Percentiles rank a stretch among this genome's conserved stretches.
phyloP scores from a whole-genome alignment of 2,797 vertebrate species.

The Labeo calbasu region DNA sequence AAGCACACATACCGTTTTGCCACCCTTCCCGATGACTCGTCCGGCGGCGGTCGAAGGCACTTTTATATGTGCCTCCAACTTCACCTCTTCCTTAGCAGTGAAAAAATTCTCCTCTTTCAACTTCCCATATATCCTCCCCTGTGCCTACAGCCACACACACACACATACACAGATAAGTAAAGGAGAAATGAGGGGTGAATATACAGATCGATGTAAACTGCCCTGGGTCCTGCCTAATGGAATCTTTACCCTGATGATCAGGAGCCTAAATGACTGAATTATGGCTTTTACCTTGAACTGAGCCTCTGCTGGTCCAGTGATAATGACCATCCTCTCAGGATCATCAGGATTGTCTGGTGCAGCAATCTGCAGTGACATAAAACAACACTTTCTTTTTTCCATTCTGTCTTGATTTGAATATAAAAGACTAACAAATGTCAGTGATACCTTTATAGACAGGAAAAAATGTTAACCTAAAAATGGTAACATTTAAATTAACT shows the following conservation, averaged over 20 bases:
- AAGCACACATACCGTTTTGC: slow-evolving; percentile 86
- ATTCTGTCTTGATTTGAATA: background rate
- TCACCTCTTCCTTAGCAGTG: slow-evolving; percentile 93
- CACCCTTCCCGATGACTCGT: slow-evolving; percentile 94
- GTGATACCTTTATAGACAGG: background rate
- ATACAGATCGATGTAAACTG: background rate
- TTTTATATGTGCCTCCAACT: slow-evolving; percentile 95
- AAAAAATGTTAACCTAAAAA: background rate
- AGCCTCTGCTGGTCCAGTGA: slow-evolving; percentile 92
- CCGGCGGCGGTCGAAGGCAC: slow-evolving; percentile 93
- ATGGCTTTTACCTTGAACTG: slow-evolving; percentile 90
- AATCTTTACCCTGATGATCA: background rate
- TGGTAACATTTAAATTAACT: background rate
- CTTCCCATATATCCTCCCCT: slow-evolving; percentile 95
- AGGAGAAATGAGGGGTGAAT: background rate
- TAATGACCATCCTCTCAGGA: slow-evolving; percentile 92
- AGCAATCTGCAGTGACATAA: slow-evolving; percentile 79
- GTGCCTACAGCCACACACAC: slow-evolving; percentile 78
- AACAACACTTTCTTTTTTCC: background rate
- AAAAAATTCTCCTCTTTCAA: slow-evolving; percentile 98
- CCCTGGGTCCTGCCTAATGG: background rate
- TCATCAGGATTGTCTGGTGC: slow-evolving; percentile 88
- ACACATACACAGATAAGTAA: background rate
- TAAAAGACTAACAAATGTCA: background rate
- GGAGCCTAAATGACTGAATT: background rate